Evolutionary conservation across 2,888 invertebrate genomes (phyloP), one percentile per base, ranked within the genome.

Genomic region (Amitus sp.): DNA sequence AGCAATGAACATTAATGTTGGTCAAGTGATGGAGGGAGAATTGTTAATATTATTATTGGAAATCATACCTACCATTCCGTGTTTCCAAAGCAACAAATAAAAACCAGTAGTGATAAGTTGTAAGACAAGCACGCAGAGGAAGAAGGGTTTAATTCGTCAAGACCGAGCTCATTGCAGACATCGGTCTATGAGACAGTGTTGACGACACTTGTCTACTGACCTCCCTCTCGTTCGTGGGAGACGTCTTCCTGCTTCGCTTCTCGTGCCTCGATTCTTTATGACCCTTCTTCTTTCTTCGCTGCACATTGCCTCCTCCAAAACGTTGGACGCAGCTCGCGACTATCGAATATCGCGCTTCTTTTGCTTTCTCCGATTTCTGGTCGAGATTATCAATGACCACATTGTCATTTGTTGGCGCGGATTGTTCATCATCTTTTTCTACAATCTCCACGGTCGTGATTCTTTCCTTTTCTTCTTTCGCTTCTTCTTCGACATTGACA

Each of bases 141-240:
- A 47, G 46, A 62, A 33, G 42, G 50, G 50, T 28, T 30, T 20
- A 50, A 15, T 34, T 20, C 42, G 50, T 46, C 48, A 61, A 62
- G 61, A 66, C 70, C 66, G 73, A 81, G 77, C 74, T 76, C 77
- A 76, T 79, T 78, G 79, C 77, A 79, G 78, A 80, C 77, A 80
- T 78, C 79, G 77, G 74, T 66, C 69, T 73, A 69, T 70, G 70
- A 67, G 66, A 68, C 68, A 71, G 67, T 65, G 63, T 67, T 60
- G 65, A 58, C 67, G 66, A 62, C 47, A 61, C 51, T 43, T 23
- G 62, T 76, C 71, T 81, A 80, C 82, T 82, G 81, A 82, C 82
- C 82, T 82, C 82, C 79, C 80, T 76, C 67, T 82, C 80, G 72
- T 72, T 71, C 72, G 68, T 72, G 72, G 79, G 78, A 73, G 76